phyloP scores from a whole-genome alignment of 2,888 invertebrate species.

The Odontocolon sp. region DNA sequence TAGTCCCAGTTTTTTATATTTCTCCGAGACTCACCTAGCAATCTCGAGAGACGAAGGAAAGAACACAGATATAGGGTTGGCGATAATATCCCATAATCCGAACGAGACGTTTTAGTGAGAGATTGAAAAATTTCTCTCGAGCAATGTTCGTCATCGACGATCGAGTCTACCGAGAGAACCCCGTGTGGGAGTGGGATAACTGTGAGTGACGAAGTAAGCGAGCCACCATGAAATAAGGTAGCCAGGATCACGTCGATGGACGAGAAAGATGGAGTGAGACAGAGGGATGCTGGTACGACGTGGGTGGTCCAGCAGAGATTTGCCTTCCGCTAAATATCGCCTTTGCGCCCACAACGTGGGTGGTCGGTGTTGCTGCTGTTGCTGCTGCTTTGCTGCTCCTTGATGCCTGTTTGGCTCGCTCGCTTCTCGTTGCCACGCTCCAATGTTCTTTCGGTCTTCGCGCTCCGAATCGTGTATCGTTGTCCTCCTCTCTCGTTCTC shows the following conservation, averaged over 20 bases:
- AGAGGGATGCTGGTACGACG: conserved; percentile 67
- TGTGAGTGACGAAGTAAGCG: background rate
- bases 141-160: conserved; percentile 40
- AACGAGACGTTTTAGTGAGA: background rate
- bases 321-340: conserved; percentile 80
- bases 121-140: background rate
- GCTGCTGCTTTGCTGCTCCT: conserved; percentile 40
- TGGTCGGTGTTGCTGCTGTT: conserved; percentile 66
- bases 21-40: no score
- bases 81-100: no score
- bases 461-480: conserved; percentile 20
- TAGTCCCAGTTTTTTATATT: no score
- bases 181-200: background rate
- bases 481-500: background rate
- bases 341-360: conserved; percentile 80
- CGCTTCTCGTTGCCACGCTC: conserved; percentile 11
- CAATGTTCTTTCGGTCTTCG: conserved; percentile 12
- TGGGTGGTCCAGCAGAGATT: conserved; percentile 79
- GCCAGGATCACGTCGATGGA: conserved; percentile 25
- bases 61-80: no score
- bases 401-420: conserved; percentile 17
- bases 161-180: background rate
- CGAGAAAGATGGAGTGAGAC: conserved; percentile 18
- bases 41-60: no score
- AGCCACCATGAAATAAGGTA: conserved; percentile 41